Conservation (phyloP, 2,888 invertebrate genomes). For the Lasioglossum vierecki region DNA sequence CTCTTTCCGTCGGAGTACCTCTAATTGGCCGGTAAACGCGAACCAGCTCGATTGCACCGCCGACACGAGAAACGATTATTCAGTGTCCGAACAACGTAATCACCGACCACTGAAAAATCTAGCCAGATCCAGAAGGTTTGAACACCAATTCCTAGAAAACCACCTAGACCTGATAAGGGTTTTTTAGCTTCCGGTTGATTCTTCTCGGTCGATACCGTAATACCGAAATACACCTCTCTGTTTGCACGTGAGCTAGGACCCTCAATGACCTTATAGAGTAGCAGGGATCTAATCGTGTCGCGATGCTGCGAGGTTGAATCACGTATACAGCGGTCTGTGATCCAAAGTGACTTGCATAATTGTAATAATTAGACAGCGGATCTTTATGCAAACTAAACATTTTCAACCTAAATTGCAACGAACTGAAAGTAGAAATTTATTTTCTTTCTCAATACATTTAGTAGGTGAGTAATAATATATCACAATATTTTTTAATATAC, state of each 20-base stretch:
- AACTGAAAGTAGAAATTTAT: too few relatives aligned
- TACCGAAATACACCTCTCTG: neutral
- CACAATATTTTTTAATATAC: too few relatives aligned
- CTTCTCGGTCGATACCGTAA: neutral
- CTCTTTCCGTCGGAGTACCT: conserved; percentile 42
- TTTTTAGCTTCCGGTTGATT: neutral
- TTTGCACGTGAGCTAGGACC: neutral
- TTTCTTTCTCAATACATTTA: too few relatives aligned
- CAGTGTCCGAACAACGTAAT: conserved; percentile 35
- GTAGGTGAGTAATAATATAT: too few relatives aligned
- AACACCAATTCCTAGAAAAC: neutral
- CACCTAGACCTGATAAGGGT: neutral
- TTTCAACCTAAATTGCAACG: too few relatives aligned
- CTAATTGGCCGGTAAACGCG: conserved; percentile 60
- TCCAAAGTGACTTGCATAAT: too few relatives aligned
- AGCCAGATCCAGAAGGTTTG: neutral
- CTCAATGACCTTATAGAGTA: neutral
- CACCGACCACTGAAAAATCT: neutral
- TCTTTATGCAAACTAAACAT: too few relatives aligned
- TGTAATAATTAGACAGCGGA: too few relatives aligned
- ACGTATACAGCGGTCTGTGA: too few relatives aligned
- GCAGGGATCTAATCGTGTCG: neutral
- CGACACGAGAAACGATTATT: conserved; percentile 39
- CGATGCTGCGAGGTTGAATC: too few relatives aligned
- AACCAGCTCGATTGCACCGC: conserved; percentile 28